Evolutionary conservation across 2,797 vertebrate species (phyloP), one percentile per base, ranked within the genome.

Genomic region (Acropternis orthonyx): DNA sequence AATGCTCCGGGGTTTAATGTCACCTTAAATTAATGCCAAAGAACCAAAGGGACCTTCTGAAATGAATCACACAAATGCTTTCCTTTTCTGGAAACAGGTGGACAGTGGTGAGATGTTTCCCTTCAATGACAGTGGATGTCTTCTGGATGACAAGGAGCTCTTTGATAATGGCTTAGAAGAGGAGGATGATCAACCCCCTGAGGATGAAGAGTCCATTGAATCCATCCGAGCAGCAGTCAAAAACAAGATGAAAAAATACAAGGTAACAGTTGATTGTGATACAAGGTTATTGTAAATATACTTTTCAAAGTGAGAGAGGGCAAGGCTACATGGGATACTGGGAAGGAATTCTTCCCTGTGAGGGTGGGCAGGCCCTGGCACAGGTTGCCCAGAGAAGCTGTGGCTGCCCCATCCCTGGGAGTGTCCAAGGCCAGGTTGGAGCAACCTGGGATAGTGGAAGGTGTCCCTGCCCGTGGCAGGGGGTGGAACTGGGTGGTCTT

Each of bases 81-180:
- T 55, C 24, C 83, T 92, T 36, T 95, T 55, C 21, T 67, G 46
- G 36, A 30, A 82, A 32, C 82, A 98, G 97, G 95, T 98, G 97
- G 95, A 92, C 21, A 56, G 96, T 67, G 90, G 93, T 59, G 90
- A 96, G 49, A 96, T n/a, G n/a, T n/a, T n/a, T 71, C 80, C 91
- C 43, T 93, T 98, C 65, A 98, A 99, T 75, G 99, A 99, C 96
- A 99, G 99, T n/a, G 99, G 99, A 8, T 99, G 98, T 97, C 98
- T 97, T 46, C 98, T 99, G 65, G 97, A 97, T 27, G 98, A 99
- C 97, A 98, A 98, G 20, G 99, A 99, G 18, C 98, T 99, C 81
- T 99, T 99, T 96, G 99, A 99, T 73, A 98, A 98, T 14, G 99
- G 98, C 54, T 94, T 99, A 81, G 98, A 98, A 24, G 98, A 98